Evolutionary conservation across 1,140 invertebrate species (phyloP), one percentile per base, ranked within the genome.

Genomic region (Gryon sp.): DNA sequence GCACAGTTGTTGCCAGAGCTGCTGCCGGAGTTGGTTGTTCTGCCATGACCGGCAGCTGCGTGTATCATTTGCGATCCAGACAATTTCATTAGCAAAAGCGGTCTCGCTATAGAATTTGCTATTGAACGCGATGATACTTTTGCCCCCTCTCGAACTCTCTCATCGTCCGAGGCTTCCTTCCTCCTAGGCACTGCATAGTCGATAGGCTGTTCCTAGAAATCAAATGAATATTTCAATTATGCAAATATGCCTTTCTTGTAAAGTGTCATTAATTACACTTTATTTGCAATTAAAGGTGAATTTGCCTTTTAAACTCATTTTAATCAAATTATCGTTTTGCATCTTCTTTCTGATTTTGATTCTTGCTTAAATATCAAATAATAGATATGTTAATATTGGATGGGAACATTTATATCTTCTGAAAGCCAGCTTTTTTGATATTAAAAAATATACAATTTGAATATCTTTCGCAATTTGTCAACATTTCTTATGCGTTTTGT

Each of bases 101-200:
- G 86, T 52, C 84, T 84, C 3, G 88, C 84, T 38, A 89, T 87
- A 20, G 87, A 88, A 60, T 86, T 89, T 0, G 87, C 87, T 20
- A 86, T 85, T 7, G 90, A 86, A 89, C 91, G 83, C 86, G 90
- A 80, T 22, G 48, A 76, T 83, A 89, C 87, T 89, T 90, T 83
- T 87, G 90, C 87, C 86, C 89, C 72, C 89, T 92, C 87, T 88
- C 92, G 87, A 84, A 90, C 84, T 63, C 91, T 87, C 19, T 91
- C 90, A 50, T 94, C 92, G 81, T 93, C 92, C 8, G 87, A 86
- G 69, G 93, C 91, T 14, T 92, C 91, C 66, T 92, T 90, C 53
- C 93, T 92, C 84, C 94, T 95, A 11, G 94, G 94, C 55, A 96
- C 94, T 76, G 94, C 94, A 84, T 96, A 96, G 82, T 96, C 94